Base-by-base conservation (phyloP, 2,113 vertebrate species). In the Rhabdomys dilectus region DNA sequence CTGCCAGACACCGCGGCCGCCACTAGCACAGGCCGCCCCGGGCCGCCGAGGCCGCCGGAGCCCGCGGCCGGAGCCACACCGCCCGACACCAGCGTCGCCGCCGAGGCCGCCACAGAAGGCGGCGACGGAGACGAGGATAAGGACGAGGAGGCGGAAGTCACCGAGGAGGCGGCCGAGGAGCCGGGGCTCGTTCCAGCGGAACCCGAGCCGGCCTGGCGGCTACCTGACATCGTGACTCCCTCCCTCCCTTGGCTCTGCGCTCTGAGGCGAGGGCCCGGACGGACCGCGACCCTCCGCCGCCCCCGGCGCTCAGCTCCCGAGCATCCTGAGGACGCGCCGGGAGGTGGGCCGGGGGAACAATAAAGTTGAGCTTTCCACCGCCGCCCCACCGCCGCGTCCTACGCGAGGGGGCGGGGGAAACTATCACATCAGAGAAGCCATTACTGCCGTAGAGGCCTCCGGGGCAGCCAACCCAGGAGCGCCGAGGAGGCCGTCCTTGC, bases 131-230 rank as follows among this genome's bases (percentile, higher is more conserved):
- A 98, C 36, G 98, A 96, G 60, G 98, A 97, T 51, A 98, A 97
- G 34, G 98, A 97, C 90, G 98, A 98, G 31, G 98, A 97, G 80
- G 98, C 97, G 72, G 98, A 97, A 66, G 98, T 98, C 45, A 98
- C 97, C 45, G 97, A 97, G 66, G 98, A 96, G 89, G 98, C 95
- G 80, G 97, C 96, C 66, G 98, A 97, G n/a, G 97, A 97, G 85
- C 97, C 97, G 0, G 97, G 97, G 81, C 97, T 97, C 60, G 96
- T 96, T n/a, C 97, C 98, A 13, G 98, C 98, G 88, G 97, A 98
- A 64, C 97, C 98, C 95, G 97, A 96, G 68, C 98, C 68, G 96
- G 98, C 95, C 98, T 98, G 97, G 96, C 99, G 98, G 97, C 98
- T 98, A 42, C 98, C 97, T 80, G 98, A 98, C 98, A 98, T 98